Evolutionary conservation across 2,797 vertebrate species (phyloP), one percentile per base, ranked within the genome.

Genomic region (Cygnus olor): DNA sequence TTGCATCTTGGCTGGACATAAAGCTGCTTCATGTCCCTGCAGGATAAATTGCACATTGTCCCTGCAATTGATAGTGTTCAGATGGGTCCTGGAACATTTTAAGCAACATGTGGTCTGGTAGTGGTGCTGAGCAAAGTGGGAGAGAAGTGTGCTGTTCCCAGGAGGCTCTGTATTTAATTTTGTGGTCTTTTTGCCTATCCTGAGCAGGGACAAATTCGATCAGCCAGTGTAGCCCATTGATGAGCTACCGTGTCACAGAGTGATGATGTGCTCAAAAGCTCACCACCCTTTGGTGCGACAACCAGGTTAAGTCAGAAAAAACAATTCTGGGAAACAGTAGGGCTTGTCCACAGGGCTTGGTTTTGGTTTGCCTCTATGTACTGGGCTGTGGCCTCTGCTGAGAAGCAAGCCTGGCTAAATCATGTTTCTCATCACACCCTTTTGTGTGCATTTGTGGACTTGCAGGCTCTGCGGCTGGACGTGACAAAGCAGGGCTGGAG

Each of bases 401-500:
- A 34, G 44, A 40, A 70, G 45, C 10, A 12, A 44, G 20, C n/a
- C 74, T 24, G n/a, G 36, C 28, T 28, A 32, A 74, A n/a, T 28
- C 5, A 15, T 20, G 54, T 85, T 80, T 69, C 45, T 42, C 21
- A 28, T 68, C 38, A 14, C 38, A 34, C 20, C 38, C 14, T 40
- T 47, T 47, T 47, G 45, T 47, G 10, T 51, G 24, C 14, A 24
- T 34, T 3, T 5, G 1, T 27, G 78, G 36, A 21, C 53, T 82
- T 54, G 28, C n/a, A 11, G 44, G 49, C 36, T 24, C 57, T 4
- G 2, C 0, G 2, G 49, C 51, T 71, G n/a, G 53, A 36, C 27
- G n/a, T 61, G 36, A 71, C 20, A 42, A 10, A 38, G n/a, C 15
- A 34, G 25, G 34, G 18, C 60, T 80, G 47, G 47, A 83, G 19